A percentile compares a stretch with the other conserved stretches of the same genome.
phyloP scores from a whole-genome alignment of 2,888 invertebrate genomes.

The Ichneumon xanthorius region DNA sequence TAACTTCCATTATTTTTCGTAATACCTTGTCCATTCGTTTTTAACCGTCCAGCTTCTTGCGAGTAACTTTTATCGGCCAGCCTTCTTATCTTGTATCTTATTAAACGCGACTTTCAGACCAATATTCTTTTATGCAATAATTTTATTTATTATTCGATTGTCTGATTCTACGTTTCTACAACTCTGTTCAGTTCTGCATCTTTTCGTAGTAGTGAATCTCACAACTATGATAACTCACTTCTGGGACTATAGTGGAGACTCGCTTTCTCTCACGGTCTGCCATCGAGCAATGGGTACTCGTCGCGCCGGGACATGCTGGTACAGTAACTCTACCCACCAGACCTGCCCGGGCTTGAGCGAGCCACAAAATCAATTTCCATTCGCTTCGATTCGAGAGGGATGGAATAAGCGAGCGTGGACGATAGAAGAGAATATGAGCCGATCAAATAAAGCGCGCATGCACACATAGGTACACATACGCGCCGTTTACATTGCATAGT shows the following conservation, averaged over 20 bases:
- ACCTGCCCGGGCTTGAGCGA: slow-evolving; percentile 11
- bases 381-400: slow-evolving; percentile 37
- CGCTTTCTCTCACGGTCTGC: slow-evolving; percentile 31
- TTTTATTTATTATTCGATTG: not conserved
- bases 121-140: not conserved
- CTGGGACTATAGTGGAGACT: not conserved
- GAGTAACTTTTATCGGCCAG: not conserved
- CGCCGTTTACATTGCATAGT: not conserved
- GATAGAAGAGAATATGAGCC: slow-evolving; percentile 9
- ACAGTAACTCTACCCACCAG: not conserved
- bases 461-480: not conserved
- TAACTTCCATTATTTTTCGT: not conserved
- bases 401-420: slow-evolving; percentile 24
- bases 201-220: not conserved
- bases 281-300: slow-evolving; percentile 37
- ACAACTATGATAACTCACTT: not conserved
- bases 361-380: slow-evolving; percentile 47
- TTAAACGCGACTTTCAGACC: not conserved
- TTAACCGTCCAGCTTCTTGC: not conserved
- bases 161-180: not conserved
- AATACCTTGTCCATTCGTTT: not conserved
- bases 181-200: not conserved
- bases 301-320: slow-evolving; percentile 9
- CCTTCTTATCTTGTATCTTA: not conserved
- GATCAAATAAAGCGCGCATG: slow-evolving; percentile 14